Percentiles rank a stretch among this genome's conserved stretches.
Evolutionary conservation across 2,113 vertebrate species (phyloP).

Genomic region (Chlorodrepanis virens): DNA sequence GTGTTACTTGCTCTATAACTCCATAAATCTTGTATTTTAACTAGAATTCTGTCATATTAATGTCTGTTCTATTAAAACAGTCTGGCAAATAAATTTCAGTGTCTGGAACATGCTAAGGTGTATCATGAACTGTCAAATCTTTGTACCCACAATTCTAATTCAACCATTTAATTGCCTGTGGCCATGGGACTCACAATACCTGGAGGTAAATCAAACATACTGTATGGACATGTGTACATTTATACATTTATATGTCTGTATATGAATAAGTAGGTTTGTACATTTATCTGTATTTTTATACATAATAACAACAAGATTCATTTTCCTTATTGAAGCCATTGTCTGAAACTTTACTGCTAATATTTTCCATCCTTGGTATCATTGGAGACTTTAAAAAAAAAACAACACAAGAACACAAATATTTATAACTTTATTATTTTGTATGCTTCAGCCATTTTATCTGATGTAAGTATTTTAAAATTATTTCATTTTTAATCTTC

Average conservation of each 20-base stretch:
- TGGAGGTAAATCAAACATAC: background rate
- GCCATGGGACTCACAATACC: background rate
- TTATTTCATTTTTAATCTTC: slow-evolving; percentile 15
- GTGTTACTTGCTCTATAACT: background rate
- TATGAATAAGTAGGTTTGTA: background rate
- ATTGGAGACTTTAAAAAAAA: background rate
- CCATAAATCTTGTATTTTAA: background rate
- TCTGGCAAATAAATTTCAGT: background rate
- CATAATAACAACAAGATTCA: background rate
- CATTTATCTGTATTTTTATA: background rate
- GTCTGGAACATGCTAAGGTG: background rate
- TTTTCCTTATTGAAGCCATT: background rate
- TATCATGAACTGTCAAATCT: background rate
- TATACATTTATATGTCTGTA: background rate
- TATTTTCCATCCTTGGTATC: background rate
- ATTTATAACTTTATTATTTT: background rate
- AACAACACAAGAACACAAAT: background rate
- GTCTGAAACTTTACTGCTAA: background rate
- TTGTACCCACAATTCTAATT: background rate
- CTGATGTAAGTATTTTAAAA: slow-evolving; percentile 32
- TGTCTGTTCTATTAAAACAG: background rate
- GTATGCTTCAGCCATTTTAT: background rate
- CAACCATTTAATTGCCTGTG: background rate
- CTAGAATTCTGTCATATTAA: background rate
- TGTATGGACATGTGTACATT: background rate